phyloP scores from a whole-genome alignment of 1,140 invertebrate species.

The Neodiprion lecontei region DNA sequence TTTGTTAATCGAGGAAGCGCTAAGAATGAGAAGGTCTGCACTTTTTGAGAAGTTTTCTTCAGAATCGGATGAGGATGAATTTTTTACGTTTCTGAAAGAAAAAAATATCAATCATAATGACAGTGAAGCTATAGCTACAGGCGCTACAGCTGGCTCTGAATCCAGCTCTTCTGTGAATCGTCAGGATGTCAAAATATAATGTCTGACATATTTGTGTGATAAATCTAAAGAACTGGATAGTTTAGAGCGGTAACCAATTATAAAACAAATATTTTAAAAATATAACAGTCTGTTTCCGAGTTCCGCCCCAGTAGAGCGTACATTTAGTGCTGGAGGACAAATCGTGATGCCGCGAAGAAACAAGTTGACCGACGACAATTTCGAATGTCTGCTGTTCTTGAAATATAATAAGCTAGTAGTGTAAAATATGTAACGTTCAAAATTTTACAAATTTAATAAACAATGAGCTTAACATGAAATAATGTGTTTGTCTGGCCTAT shows the following conservation, averaged over 20 bases:
- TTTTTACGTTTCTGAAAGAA: neutral
- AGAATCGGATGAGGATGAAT: neutral
- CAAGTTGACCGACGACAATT: neutral
- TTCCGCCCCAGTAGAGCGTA: neutral
- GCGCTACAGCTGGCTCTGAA: neutral
- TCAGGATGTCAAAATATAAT: constrained; percentile 1
- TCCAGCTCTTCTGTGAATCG: neutral
- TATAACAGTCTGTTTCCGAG: neutral
- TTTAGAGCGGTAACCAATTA: neutral
- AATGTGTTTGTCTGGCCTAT: neutral
- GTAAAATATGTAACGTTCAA: neutral
- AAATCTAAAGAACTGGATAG: neutral
- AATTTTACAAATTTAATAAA: constrained; percentile 1
- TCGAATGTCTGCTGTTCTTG: neutral
- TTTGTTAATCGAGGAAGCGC: no score
- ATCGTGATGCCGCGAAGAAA: neutral
- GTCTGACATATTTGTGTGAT: neutral
- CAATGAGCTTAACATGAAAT: neutral
- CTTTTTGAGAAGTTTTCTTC: no score
- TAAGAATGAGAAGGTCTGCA: no score
- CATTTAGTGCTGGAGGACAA: neutral
- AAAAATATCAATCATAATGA: neutral
- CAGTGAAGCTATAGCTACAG: neutral
- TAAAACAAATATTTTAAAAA: neutral
- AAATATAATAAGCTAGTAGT: neutral